phyloP scores from a whole-genome alignment of 1,140 invertebrate genomes.

The Vollenhovia emeryi region DNA sequence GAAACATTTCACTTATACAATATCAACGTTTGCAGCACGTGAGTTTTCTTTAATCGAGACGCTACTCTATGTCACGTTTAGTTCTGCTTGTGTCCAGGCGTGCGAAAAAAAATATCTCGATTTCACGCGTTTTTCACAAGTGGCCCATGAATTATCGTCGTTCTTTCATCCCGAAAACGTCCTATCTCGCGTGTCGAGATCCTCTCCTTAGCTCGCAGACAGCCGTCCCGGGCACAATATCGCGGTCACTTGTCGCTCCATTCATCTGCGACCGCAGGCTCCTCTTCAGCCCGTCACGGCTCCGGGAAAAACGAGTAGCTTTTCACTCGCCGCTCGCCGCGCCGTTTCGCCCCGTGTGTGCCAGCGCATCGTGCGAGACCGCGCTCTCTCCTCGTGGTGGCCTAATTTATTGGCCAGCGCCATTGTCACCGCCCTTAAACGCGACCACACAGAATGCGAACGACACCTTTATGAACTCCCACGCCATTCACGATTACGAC shows the following conservation, averaged over 20 bases:
- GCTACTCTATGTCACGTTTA: not conserved
- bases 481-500: conserved; percentile 73
- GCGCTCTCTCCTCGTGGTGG: conserved; percentile 26
- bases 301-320: conserved; percentile 57
- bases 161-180: conserved; percentile 40
- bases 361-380: conserved; percentile 59
- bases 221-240: conserved; percentile 69
- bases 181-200: conserved; percentile 21
- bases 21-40: not conserved
- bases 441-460: conserved; percentile 78
- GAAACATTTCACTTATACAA: not conserved
- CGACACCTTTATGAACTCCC: conserved; percentile 77
- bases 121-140: conserved; percentile 34
- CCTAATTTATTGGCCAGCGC: conserved; percentile 79
- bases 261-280: conserved; percentile 72
- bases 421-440: conserved; percentile 70
- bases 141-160: conserved; percentile 53
- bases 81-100: conserved; percentile 6
- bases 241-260: conserved; percentile 77
- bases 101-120: conserved; percentile 42
- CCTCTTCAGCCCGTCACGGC: conserved; percentile 64
- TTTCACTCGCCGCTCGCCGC: conserved; percentile 74
- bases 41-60: conserved; percentile 2
- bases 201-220: conserved; percentile 3
- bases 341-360: conserved; percentile 64